Percentiles rank a stretch among this genome's conserved stretches.
These are phyloP conservation scores for Bombus haemorrhoidalis DNA, from an alignment of 1,140 invertebrate species.

Conservation along the genomic window DNA sequence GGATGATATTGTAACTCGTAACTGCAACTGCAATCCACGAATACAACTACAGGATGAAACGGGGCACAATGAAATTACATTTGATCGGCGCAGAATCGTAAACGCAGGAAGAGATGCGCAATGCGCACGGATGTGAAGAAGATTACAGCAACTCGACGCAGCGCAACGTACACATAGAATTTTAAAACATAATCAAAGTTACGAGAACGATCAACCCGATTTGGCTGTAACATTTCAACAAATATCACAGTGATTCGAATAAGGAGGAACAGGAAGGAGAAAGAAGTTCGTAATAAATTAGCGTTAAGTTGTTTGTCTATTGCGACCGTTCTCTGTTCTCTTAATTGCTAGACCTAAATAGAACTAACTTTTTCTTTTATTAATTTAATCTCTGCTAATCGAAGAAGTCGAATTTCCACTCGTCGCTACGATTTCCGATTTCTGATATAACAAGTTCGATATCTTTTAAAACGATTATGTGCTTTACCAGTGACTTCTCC, in stretches of 20 bases:
- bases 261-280: not conserved
- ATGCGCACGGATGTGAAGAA: not conserved
- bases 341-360: not conserved
- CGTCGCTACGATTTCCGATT: no score
- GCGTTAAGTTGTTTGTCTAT: not conserved
- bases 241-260: not conserved
- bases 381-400: not conserved
- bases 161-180: not conserved
- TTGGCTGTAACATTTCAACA: not conserved
- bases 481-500: no score
- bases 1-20: not conserved
- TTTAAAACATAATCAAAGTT: not conserved
- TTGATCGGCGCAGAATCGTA: not conserved
- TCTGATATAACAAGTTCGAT: no score
- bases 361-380: no score
- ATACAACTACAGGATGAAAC: not conserved
- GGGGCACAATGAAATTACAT: not conserved
- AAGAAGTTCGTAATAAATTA: not conserved
- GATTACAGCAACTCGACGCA: not conserved
- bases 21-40: not conserved
- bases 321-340: not conserved
- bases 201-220: not conserved
- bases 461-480: no score
- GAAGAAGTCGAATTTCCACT: not conserved
- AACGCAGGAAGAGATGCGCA: not conserved